phyloP scores from a whole-genome alignment of 2,797 vertebrate species.

The Clarias pachynema region DNA sequence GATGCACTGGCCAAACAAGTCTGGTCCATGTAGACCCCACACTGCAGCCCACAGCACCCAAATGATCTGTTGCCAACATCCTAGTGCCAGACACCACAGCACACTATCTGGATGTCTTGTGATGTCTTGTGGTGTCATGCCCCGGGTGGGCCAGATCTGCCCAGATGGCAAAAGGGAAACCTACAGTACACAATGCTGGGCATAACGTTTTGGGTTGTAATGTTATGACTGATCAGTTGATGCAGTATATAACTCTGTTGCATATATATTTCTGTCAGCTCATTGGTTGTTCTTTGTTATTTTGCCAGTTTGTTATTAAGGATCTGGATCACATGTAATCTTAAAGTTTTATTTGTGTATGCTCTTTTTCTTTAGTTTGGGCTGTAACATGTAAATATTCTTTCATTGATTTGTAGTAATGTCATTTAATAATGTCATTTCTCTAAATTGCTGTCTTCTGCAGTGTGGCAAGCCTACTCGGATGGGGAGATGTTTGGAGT shows the following conservation, averaged over 20 bases:
- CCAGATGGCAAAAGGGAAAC: too few species aligned
- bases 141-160: too few species aligned
- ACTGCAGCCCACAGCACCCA: too few species aligned
- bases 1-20: too few species aligned
- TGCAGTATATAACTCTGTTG: not conserved
- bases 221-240: not conserved
- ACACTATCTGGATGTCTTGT: too few species aligned
- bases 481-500: slow-evolving; percentile 76
- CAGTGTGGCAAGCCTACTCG: slow-evolving; percentile 86
- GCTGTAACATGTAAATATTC: not conserved
- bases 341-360: not conserved
- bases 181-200: too few species aligned
- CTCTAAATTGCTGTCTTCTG: not conserved
- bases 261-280: not conserved
- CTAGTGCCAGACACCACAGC: too few species aligned
- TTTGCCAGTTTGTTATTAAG: not conserved
- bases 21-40: too few species aligned
- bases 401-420: not conserved
- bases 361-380: not conserved
- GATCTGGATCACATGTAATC: not conserved
- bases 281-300: not conserved
- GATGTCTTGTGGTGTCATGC: too few species aligned
- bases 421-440: not conserved
- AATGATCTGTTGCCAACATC: too few species aligned
- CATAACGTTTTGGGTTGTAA: too few species aligned